phyloP scores from a whole-genome alignment of 2,888 invertebrate species.

The Glaucopsyche alexis region DNA sequence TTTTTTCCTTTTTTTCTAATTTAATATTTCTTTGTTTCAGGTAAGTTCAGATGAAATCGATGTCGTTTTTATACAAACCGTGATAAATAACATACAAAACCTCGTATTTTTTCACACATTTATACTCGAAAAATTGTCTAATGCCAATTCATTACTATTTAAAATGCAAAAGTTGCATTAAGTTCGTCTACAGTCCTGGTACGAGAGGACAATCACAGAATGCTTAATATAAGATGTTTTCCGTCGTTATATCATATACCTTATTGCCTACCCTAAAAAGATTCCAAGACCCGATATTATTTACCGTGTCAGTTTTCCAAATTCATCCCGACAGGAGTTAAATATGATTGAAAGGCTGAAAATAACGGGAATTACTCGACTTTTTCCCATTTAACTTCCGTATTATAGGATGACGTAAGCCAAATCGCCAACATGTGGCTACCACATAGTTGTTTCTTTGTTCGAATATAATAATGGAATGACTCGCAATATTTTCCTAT shows the following conservation, averaged over 20 bases:
- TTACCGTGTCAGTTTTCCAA: conserved; percentile 29
- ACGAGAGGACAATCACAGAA: not conserved
- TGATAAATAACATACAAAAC: not conserved
- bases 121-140: not conserved
- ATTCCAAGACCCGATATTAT: conserved; percentile 17
- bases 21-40: conserved; percentile 1
- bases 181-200: too few species aligned
- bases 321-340: conserved; percentile 32
- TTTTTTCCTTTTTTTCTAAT: not conserved
- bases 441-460: conserved; percentile 55
- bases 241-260: not conserved
- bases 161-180: too few species aligned
- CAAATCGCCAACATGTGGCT: conserved; percentile 63
- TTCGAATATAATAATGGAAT: conserved; percentile 71
- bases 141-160: too few species aligned
- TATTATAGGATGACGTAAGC: conserved; percentile 66
- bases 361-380: conserved; percentile 38
- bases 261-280: conserved; percentile 8
- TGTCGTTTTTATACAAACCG: not conserved
- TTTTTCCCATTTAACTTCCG: conserved; percentile 52
- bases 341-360: conserved; percentile 32
- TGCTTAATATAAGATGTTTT: not conserved
- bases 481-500: conserved; percentile 63
- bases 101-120: not conserved
- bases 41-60: not conserved